phyloP scores from a whole-genome alignment of 1,140 invertebrate genomes.

The Megalopta genalis region DNA sequence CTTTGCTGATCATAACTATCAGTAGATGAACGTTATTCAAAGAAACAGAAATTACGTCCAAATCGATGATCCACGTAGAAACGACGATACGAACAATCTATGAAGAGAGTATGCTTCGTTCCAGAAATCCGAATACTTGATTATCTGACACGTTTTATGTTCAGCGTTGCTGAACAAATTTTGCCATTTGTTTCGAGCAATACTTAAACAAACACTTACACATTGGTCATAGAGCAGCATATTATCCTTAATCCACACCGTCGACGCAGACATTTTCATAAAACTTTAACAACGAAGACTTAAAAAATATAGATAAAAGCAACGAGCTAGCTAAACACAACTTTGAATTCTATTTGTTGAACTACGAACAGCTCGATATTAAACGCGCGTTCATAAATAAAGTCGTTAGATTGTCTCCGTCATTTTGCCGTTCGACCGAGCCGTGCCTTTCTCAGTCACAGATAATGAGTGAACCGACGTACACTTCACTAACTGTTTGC shows the following conservation, averaged over 20 bases:
- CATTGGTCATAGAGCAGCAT: slow-evolving; percentile 36
- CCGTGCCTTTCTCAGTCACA: background rate
- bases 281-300: background rate
- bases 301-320: background rate
- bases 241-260: slow-evolving; percentile 56
- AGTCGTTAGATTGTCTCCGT: background rate
- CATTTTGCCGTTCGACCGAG: background rate
- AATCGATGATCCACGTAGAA: no score
- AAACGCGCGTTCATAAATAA: slow-evolving; percentile 5
- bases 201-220: slow-evolving; percentile 17
- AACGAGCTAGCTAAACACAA: no score
- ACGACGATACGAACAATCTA: no score
- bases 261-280: background rate
- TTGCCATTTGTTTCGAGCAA: no score
- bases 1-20: no score
- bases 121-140: no score
- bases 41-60: no score
- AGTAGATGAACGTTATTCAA: no score
- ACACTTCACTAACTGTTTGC: background rate
- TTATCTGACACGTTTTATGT: no score
- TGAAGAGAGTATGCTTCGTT: no score
- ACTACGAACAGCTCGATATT: background rate
- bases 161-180: no score
- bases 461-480: background rate
- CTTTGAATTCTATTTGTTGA: no score